Evolutionary conservation across 2,888 invertebrate genomes (phyloP), one percentile per base, ranked within the genome.

Genomic region (Polydesmus complanatus): DNA sequence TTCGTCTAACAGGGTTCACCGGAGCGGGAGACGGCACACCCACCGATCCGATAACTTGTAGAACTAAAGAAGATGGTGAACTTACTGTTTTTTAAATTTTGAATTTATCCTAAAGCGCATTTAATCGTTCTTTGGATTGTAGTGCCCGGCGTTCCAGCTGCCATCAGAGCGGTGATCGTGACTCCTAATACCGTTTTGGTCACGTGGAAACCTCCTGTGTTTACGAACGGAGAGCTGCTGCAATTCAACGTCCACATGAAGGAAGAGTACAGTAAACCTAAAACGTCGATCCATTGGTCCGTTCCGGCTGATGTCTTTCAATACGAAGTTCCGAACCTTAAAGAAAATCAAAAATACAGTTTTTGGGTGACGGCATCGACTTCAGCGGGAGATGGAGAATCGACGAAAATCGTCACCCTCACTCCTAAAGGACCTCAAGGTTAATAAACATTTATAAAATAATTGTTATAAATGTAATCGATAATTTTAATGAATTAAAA

Each of bases 11-110:
- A 68, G 94, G 95, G 19, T 94, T 87, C 69, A 95, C 95, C 3
- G 86, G 91, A 60, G 94, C 92, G 65, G 95, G 95, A 14, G 94
- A 95, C 73, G 95, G 95, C 64, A 92, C 92, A 53, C 83, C 90
- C 67, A 86, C 88, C 67, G 80, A 81, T 19, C 86, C 89, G 5
- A 88, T 94, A 68, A 90, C 90, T 74, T 92, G 94, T 73, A 88
- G 88, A 77, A 95, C 95, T 56, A 90, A 92, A 78, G 93, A 94
- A 77, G 95, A 95, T 75, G 89, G 93, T 92, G 75, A 75, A 73
- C 66, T 27, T 26, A 2, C 22, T 11, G 11, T 37, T 5, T 37
- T 25, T 37, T 14, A 37, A 48, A 14, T n/a, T 48, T 8, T 56
- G n/a, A 27, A 2, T 11, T 49, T 22, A 57, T 23, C 11, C 14